Evolutionary conservation across 2,113 vertebrate genomes (phyloP).

Genomic region (Mustela nigripes): DNA sequence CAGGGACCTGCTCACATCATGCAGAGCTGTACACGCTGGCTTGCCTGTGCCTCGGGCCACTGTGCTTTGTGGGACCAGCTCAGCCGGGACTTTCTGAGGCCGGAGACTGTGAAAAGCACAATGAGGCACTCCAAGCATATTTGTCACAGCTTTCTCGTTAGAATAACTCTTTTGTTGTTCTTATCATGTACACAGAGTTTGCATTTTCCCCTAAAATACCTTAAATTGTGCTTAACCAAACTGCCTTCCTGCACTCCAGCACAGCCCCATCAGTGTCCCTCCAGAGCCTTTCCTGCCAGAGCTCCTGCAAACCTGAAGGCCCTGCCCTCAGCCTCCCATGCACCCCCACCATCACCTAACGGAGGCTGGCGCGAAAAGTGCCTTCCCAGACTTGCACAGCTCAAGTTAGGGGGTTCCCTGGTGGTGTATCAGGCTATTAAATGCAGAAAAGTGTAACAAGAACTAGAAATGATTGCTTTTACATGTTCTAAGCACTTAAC

Average conservation of each 20-base stretch:
- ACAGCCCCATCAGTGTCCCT: neutral
- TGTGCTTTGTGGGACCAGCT: neutral
- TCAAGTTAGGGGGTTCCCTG: neutral
- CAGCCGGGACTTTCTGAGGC: neutral
- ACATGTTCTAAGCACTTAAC: neutral
- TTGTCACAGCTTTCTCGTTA: neutral
- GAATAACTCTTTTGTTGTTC: neutral
- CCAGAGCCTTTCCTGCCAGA: neutral
- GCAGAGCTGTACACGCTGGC: neutral
- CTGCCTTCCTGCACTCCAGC: neutral
- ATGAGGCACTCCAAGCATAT: neutral
- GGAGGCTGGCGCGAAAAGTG: neutral
- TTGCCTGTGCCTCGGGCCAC: neutral
- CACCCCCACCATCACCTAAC: neutral
- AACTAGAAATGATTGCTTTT: neutral
- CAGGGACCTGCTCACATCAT: neutral
- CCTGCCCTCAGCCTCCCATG: neutral
- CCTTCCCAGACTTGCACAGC: neutral
- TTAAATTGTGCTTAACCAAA: neutral
- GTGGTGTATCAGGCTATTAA: neutral
- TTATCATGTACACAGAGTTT: neutral
- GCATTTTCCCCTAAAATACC: neutral
- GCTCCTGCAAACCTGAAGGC: neutral
- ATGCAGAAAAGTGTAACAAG: neutral
- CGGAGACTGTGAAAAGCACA: neutral